Conservation (phyloP, 2,113 vertebrate genomes). For the Aythya baeri region DNA sequence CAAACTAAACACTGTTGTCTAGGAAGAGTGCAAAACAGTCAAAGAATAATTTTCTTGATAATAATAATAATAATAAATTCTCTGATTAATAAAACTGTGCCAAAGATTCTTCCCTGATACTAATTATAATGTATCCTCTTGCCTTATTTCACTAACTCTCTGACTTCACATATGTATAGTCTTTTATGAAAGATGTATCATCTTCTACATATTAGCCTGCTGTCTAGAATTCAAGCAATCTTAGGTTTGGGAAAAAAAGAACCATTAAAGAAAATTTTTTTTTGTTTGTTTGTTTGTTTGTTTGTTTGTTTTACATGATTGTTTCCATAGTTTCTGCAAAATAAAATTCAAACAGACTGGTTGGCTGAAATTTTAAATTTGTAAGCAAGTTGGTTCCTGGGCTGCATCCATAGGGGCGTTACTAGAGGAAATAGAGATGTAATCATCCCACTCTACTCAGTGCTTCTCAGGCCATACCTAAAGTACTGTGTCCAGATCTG, state of each 20-base stretch:
- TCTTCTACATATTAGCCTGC: not conserved
- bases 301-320: too few species aligned
- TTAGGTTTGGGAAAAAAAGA: not conserved
- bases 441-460: too few species aligned
- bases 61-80: not conserved
- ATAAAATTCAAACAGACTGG: not conserved
- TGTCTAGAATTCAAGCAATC: not conserved
- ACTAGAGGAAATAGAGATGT: too few species aligned
- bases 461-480: too few species aligned
- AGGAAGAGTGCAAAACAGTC: not conserved
- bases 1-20: not conserved
- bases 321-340: not conserved
- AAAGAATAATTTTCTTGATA: not conserved
- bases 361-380: not conserved
- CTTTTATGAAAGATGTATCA: not conserved
- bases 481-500: too few species aligned
- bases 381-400: not conserved
- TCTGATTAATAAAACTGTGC: not conserved
- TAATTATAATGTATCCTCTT: not conserved
- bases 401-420: not conserved
- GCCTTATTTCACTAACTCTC: not conserved
- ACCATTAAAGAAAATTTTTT: not conserved
- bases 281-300: too few species aligned
- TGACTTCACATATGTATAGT: not conserved
- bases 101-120: not conserved